Conservation (phyloP, 1,140 invertebrate genomes). For the Drosophila pectinifera region DNA sequence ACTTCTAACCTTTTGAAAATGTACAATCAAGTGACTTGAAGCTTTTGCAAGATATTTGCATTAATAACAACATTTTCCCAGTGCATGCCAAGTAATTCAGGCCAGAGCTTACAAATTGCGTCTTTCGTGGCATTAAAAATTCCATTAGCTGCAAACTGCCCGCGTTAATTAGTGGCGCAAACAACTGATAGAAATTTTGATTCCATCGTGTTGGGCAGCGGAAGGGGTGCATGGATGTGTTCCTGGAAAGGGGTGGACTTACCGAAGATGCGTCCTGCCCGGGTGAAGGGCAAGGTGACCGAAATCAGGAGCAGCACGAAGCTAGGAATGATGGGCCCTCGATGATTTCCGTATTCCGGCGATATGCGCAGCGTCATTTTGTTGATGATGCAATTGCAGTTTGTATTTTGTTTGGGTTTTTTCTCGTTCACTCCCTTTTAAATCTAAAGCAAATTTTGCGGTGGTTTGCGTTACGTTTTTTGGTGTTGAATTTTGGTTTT, state of each 20-base stretch:
- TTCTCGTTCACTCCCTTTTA: constrained; percentile 13
- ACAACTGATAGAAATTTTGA: constrained; percentile 58
- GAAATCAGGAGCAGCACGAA: constrained; percentile 68
- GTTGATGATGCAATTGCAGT: constrained; percentile 42
- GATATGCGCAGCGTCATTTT: constrained; percentile 83
- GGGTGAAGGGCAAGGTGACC: constrained; percentile 49
- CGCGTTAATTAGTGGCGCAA: constrained; percentile 65
- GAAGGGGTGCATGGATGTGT: background rate
- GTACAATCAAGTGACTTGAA: too few species aligned
- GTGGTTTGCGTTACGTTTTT: constrained; percentile 73
- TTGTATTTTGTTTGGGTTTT: constrained; percentile 28
- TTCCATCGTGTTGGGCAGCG: constrained; percentile 8
- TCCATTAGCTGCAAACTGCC: constrained; percentile 75
- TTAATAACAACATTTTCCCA: background rate
- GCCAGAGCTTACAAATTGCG: constrained; percentile 34
- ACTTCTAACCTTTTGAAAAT: too few species aligned
- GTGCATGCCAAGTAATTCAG: constrained; percentile 11
- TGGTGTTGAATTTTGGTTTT: constrained; percentile 19
- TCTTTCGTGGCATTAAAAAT: constrained; percentile 75
- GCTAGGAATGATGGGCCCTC: constrained; percentile 78
- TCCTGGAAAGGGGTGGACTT: constrained; percentile 45
- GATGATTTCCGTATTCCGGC: constrained; percentile 79
- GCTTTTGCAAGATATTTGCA: too few species aligned
- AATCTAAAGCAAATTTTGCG: constrained; percentile 73
- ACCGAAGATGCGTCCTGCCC: constrained; percentile 81